These are phyloP conservation scores for Cavia aperea DNA, from an alignment of 2,113 vertebrate genomes.

Conservation along the genomic window DNA sequence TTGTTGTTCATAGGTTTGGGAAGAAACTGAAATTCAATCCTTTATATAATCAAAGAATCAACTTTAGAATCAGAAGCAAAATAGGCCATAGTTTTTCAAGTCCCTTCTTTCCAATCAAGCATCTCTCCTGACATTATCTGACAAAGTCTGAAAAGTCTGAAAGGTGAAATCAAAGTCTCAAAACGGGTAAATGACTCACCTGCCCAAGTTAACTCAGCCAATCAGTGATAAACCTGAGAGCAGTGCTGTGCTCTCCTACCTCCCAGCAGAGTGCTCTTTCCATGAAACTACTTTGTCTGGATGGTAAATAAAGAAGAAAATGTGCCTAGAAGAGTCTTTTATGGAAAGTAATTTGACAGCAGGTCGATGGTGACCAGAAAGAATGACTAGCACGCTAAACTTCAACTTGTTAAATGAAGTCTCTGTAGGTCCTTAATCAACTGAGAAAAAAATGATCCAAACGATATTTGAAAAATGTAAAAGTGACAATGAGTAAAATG, in stretches of 20 bases:
- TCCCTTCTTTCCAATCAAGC: conserved; percentile 1
- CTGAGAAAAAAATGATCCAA: not conserved
- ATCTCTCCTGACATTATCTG: not conserved
- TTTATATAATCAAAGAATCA: conserved; percentile 24
- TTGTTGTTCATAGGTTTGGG: not conserved
- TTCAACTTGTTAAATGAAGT: not conserved
- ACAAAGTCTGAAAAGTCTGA: not conserved
- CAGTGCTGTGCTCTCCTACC: not conserved
- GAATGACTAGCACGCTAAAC: not conserved
- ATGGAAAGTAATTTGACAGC: not conserved
- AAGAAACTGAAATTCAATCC: not conserved
- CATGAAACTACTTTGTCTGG: not conserved
- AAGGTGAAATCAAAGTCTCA: not conserved
- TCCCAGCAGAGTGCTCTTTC: not conserved
- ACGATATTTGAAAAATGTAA: not conserved
- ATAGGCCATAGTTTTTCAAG: not conserved
- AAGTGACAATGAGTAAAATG: not conserved
- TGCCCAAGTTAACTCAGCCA: not conserved
- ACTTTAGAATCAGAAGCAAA: not conserved
- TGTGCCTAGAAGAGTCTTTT: not conserved
- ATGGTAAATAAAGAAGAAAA: not conserved
- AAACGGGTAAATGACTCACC: not conserved
- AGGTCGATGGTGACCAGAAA: not conserved
- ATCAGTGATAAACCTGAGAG: not conserved
- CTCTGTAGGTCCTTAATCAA: not conserved